A percentile compares a stretch with the other conserved stretches of the same genome.
These are phyloP conservation scores for Psococerastis gibbosa DNA, from an alignment of 2,888 invertebrate genomes.

Conservation along the genomic window DNA sequence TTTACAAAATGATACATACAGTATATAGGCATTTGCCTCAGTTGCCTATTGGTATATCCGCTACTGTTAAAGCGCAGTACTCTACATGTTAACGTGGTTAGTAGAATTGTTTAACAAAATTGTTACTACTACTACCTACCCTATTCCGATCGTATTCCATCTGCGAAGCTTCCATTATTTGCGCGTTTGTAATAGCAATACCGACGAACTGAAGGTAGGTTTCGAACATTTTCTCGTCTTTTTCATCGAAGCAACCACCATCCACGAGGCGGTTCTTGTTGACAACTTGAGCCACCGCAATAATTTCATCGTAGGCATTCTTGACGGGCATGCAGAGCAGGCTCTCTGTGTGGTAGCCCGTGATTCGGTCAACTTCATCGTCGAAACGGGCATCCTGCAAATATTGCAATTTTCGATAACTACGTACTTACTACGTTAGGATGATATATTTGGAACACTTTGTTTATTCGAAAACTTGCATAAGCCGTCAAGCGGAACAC, in stretches of 20 bases:
- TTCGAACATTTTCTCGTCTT: constrained; percentile 29
- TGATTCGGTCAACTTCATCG: constrained; percentile 29
- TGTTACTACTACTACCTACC: too few species aligned
- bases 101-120: too few species aligned
- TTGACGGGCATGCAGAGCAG: constrained; percentile 26
- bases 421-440: too few species aligned
- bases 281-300: constrained; percentile 26
- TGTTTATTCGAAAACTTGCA: too few species aligned
- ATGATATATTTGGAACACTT: too few species aligned
- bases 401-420: too few species aligned
- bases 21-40: too few species aligned
- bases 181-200: constrained; percentile 32
- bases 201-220: constrained; percentile 33
- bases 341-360: constrained; percentile 27
- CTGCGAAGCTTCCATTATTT: constrained; percentile 30
- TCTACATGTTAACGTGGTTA: too few species aligned
- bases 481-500: too few species aligned
- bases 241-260: constrained; percentile 22
- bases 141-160: constrained; percentile 32
- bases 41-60: too few species aligned
- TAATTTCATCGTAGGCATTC: constrained; percentile 25
- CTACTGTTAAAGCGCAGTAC: too few species aligned
- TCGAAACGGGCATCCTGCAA: constrained; percentile 29
- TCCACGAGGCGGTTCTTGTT: constrained; percentile 24
- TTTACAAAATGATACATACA: too few species aligned